Evolutionary conservation across 2,113 vertebrate species (phyloP).

Genomic region (Sphyrna mokarran): DNA sequence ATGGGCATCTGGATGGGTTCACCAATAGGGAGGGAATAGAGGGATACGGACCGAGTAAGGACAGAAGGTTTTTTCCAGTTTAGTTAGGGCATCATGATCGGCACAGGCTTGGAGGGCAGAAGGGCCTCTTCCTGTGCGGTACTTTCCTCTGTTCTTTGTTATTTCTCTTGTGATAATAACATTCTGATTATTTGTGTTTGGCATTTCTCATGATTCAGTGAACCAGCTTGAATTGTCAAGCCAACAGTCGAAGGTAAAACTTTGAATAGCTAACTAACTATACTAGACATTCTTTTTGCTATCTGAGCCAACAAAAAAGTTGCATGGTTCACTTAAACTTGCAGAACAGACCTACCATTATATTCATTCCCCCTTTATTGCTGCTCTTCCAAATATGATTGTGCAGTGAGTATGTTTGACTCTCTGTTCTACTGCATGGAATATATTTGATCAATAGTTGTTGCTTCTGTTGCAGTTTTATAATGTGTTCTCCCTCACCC

Average conservation of each 20-base stretch:
- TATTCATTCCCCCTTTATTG: background rate
- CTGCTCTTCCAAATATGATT: background rate
- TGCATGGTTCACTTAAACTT: background rate
- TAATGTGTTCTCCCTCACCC: background rate
- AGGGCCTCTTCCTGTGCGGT: no score
- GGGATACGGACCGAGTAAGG: no score
- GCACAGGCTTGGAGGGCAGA: no score
- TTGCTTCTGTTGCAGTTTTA: background rate
- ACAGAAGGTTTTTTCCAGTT: no score
- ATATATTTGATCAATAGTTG: background rate
- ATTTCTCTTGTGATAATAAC: background rate
- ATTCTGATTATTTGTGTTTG: background rate
- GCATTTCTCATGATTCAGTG: background rate
- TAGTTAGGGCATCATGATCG: no score
- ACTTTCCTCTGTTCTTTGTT: no score
- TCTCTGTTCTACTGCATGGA: background rate
- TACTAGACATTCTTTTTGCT: background rate
- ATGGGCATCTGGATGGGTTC: no score
- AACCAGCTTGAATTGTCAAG: background rate
- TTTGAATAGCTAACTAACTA: background rate
- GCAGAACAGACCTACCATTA: background rate
- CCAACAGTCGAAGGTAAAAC: background rate
- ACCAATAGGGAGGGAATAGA: no score
- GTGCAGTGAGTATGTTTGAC: background rate
- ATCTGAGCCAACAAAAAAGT: background rate